Base-by-base conservation (phyloP, 2,113 vertebrate genomes). In the Etheostoma spectabile region DNA sequence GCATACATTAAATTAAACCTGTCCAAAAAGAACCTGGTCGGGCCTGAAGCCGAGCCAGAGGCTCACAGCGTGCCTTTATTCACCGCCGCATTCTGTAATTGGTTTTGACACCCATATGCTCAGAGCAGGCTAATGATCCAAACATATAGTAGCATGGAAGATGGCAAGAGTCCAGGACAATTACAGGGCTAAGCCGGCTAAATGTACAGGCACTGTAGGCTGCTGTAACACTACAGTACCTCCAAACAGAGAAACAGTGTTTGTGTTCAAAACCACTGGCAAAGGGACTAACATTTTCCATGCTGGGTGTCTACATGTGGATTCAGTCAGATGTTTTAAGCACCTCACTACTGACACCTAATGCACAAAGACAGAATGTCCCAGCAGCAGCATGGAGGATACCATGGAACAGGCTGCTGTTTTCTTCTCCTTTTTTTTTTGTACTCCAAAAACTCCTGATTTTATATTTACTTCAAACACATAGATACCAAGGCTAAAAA, bases 261-360 rank as follows among this genome's bases (percentile, higher is more conserved):
- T 73, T 81, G 33, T 67, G 49, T 56, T 81, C 14, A 49, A 70
- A 42, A 13, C 8, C 49, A 48, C 6, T 46, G 51, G 46, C 22
- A 49, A 81, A 77, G 76, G 68, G 76, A 3, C 55, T 24, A 56
- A 74, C 7, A 52, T 62, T 73, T 68, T 55, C 27, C 62, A n/a
- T 73, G 53, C 51, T 64, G 60, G 49, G 33, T 68, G 48, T 61
- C 56, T 81, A 0, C 70, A 74, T 75, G 51, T 67, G 80, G 30
- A 72, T 14, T 2, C 63, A 24, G 30, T 11, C 33, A 16, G 30
- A 22, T 57, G 73, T 79, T 82, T 65, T 48, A 27, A 53, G 46
- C 69, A 79, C 90, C 88, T 88, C 90, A 92, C 90, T 84, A 90
- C 72, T 93, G 91, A 93, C 92, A 92, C 88, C 92, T 93, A 90